phyloP scores from a whole-genome alignment of 2,888 invertebrate species.

The Acronicta leporina region DNA sequence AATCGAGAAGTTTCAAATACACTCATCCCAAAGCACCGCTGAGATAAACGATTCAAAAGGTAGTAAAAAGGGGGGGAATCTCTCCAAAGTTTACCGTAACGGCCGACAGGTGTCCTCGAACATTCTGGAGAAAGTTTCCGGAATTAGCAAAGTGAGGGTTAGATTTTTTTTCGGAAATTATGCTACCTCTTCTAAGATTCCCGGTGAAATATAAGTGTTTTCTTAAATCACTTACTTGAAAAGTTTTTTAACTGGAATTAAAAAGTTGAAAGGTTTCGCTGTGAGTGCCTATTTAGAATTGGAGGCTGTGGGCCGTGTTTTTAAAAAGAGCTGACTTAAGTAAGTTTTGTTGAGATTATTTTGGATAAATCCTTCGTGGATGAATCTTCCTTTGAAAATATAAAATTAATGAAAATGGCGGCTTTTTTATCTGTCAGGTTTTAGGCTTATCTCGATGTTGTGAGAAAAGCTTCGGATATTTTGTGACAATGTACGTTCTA shows the following conservation, averaged over 20 bases:
- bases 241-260: constrained; percentile 56
- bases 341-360: constrained; percentile 48
- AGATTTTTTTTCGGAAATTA: constrained; percentile 52
- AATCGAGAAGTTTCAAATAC: constrained; percentile 75
- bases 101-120: constrained; percentile 74
- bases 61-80: constrained; percentile 62
- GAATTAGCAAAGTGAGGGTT: constrained; percentile 66
- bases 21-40: constrained; percentile 66
- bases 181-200: constrained; percentile 50
- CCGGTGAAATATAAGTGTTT: constrained; percentile 58
- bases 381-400: constrained; percentile 32
- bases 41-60: constrained; percentile 72
- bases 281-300: constrained; percentile 53
- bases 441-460: constrained; percentile 3
- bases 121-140: constrained; percentile 58
- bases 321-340: constrained; percentile 41
- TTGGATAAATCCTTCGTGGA: constrained; percentile 33
- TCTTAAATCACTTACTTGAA: constrained; percentile 59
- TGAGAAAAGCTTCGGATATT: background rate
- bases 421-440: constrained; percentile 5
- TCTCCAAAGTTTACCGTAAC: constrained; percentile 65
- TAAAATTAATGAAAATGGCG: constrained; percentile 15
- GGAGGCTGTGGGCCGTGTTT: constrained; percentile 33
- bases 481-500: no score
- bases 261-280: constrained; percentile 58